Base-by-base conservation (phyloP, 2,113 vertebrate genomes). In the Strigops habroptila region DNA sequence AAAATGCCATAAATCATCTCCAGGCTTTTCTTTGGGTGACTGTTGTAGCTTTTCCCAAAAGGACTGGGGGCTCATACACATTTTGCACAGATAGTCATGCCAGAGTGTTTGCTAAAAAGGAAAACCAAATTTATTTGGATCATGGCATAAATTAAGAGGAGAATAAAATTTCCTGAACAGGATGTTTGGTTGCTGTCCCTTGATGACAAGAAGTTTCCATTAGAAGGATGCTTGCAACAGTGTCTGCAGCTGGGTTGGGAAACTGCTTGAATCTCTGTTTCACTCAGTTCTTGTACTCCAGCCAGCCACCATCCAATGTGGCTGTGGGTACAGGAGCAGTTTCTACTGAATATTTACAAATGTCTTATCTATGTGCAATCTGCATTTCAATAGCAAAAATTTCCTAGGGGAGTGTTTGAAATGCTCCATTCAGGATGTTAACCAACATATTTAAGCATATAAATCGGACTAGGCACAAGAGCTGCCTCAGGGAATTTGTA, bases 401-500 rank as follows among this genome's bases (percentile, higher is more conserved):
- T 25, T 46, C 22, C 10, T 21, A 17, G 49, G 25, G 53, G 13
- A 51, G 37, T 22, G 33, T 75, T 86, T 82, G 41, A 19, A 23
- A 22, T 70, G 41, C 30, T 75, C 51, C 19, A 30, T 51, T 75
- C 8, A 3, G 77, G 46, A 19, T 67, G 19, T 63, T 71, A 37
- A n/a, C 64, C 37, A 51, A n/a, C 27, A 77, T 14, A 59, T 82
- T 63, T 52, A 67, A 67, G n/a, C 9, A 10, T 43, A 18, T 16
- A 55, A 69, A 46, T 70, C 2, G 3, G 35, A 51, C 25, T 41
- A 43, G 55, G 51, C 17, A 37, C 15, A 77, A 60, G 44, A 76
- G 30, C 14, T 71, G 33, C 17, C 35, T 80, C 0, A 0, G 30
- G 41, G 27, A 48, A 31, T 63, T 57, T 55, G 9, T 83, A 39